phyloP scores from a whole-genome alignment of 2,888 invertebrate species.

The Nasonovia ribisnigri region DNA sequence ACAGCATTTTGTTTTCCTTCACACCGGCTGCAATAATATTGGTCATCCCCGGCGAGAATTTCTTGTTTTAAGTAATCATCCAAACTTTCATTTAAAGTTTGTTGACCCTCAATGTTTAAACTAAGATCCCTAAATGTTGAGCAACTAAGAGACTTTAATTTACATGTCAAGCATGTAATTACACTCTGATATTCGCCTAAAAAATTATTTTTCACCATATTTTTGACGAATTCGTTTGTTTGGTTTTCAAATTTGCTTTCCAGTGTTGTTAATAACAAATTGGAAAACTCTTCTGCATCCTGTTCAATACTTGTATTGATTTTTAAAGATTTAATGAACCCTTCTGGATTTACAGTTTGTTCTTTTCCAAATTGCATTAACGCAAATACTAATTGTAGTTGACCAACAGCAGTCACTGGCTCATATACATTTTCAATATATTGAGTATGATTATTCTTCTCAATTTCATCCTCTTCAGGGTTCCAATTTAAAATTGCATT shows the following conservation, averaged over 20 bases:
- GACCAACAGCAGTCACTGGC: constrained; percentile 72
- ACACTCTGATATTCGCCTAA: constrained; percentile 72
- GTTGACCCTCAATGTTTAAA: constrained; percentile 74
- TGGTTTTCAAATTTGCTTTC: constrained; percentile 72
- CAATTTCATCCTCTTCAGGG: constrained; percentile 71
- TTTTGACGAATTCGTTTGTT: constrained; percentile 69
- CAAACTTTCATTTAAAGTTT: constrained; percentile 70
- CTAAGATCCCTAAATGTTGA: constrained; percentile 76
- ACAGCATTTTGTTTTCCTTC: constrained; percentile 74
- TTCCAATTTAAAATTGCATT: constrained; percentile 75
- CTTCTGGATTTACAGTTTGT: constrained; percentile 74
- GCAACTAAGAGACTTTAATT: constrained; percentile 72
- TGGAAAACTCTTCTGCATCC: constrained; percentile 78
- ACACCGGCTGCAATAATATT: constrained; percentile 75
- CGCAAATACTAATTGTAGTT: constrained; percentile 76
- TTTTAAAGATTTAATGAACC: constrained; percentile 74
- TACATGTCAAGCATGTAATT: constrained; percentile 73
- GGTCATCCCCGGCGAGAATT: constrained; percentile 74
- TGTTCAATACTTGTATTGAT: constrained; percentile 75
- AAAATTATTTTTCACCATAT: constrained; percentile 72
- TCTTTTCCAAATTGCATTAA: constrained; percentile 74
- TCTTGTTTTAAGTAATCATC: constrained; percentile 75
- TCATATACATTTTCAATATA: constrained; percentile 69
- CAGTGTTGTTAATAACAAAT: constrained; percentile 74
- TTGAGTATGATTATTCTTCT: constrained; percentile 69